A percentile compares a stretch with the other conserved stretches of the same genome.
phyloP scores from a whole-genome alignment of 2,113 vertebrate genomes.

The Ceratotherium simum region DNA sequence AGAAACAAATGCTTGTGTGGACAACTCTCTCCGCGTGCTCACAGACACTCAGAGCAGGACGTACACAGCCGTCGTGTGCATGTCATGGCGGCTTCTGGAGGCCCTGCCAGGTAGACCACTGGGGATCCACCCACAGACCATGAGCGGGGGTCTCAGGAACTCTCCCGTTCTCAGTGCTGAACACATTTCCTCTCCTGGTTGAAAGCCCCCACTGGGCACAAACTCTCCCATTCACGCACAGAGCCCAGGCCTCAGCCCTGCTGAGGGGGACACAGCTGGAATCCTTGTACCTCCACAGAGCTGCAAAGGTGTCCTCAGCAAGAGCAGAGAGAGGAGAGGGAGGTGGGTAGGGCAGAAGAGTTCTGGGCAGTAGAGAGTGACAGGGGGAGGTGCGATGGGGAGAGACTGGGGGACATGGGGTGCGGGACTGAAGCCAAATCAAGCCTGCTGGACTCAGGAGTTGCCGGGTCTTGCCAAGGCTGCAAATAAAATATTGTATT shows the following conservation, averaged over 20 bases:
- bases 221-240: too few relatives aligned
- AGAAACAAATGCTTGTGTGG: too few relatives aligned
- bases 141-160: not conserved
- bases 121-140: not conserved
- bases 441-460: too few relatives aligned
- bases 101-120: not conserved
- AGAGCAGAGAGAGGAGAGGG: not conserved
- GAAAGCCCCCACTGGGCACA: not conserved
- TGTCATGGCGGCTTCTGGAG: not conserved
- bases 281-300: accelerated
- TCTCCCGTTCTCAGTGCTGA: not conserved
- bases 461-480: not conserved
- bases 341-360: too few relatives aligned
- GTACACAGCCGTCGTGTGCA: accelerated
- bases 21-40: not conserved
- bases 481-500: not conserved
- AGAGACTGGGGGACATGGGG: accelerated
- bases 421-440: accelerated
- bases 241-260: not conserved
- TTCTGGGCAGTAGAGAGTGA: accelerated
- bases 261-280: not conserved
- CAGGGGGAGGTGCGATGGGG: accelerated
- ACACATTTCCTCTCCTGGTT: too few relatives aligned
- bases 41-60: not conserved
- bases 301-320: accelerated